These are phyloP conservation scores for Masnerella sp. DNA, from an alignment of 2,888 invertebrate species.

Conservation along the genomic window DNA sequence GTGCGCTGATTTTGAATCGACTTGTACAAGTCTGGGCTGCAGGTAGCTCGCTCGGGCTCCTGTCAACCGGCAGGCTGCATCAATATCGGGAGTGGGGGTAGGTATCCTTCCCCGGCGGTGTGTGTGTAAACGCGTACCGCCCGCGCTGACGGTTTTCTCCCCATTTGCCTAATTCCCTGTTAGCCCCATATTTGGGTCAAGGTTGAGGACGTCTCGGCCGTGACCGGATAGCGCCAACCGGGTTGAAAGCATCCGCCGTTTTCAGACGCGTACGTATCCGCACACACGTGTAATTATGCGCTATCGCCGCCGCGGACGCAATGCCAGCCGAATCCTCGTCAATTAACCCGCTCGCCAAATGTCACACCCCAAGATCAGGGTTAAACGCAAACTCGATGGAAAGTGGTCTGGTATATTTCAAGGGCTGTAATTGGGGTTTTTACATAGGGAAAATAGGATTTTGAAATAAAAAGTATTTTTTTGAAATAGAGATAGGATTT, in stretches of 20 bases:
- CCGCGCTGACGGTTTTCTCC: slow-evolving; percentile 53
- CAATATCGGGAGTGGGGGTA: slow-evolving; percentile 62
- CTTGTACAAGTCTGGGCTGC: slow-evolving; percentile 70
- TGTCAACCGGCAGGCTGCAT: slow-evolving; percentile 69
- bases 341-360: no score
- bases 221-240: slow-evolving; percentile 56
- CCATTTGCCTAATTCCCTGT: slow-evolving; percentile 71
- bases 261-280: slow-evolving; percentile 34
- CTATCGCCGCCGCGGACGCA: slow-evolving; percentile 17
- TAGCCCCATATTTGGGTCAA: slow-evolving; percentile 69
- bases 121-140: slow-evolving; percentile 53
- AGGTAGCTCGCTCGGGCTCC: slow-evolving; percentile 71
- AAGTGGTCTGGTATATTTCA: no score
- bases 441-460: no score
- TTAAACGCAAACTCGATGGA: no score
- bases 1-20: slow-evolving; percentile 47
- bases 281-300: slow-evolving; percentile 44
- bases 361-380: no score
- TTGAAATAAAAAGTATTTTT: no score
- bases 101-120: slow-evolving; percentile 45
- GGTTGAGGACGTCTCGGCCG: slow-evolving; percentile 66
- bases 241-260: slow-evolving; percentile 52
- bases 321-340: slow-evolving; percentile 7
- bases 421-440: no score
- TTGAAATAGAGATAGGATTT: no score